Base-by-base conservation (phyloP, 2,113 vertebrate genomes). In the Hiodon tergisus region DNA sequence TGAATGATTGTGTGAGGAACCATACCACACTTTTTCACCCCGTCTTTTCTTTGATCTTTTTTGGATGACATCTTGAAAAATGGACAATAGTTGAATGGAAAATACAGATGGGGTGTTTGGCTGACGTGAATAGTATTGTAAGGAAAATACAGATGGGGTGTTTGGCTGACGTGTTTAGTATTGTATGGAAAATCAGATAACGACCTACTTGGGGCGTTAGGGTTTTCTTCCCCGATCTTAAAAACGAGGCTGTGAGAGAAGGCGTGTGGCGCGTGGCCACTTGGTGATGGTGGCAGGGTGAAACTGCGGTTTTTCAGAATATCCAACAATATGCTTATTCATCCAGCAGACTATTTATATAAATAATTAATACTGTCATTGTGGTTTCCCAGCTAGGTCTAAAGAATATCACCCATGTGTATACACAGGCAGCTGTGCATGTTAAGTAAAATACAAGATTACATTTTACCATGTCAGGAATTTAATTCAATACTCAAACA, bases 21-120 rank as follows among this genome's bases (percentile, higher is more conserved):
- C 31, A 31, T 31, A 31, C 31, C 31, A 31, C 2, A 31, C 31
- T 31, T 31, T 31, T 31, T 31, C 31, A 31, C 31, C 31, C 31
- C 31, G 31, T 31, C 31, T 31, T 31, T 31, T 31, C 31, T 31
- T 31, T 31, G 14, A 58, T 78, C 68, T 82, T 71, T 77, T 71
- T 65, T 72, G 79, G 69, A 60, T 72, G 63, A 48, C 55, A 52
- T 66, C 67, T 71, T 73, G 80, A 76, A 85, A 85, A 83, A 60
- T 81, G 74, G 79, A 79, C 66, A 8, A 1, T 11, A 61, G 80
- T 80, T 78, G 83, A 81, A 57, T 55, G 63, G 16, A 63, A 59
- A 67, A 62, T 66, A 47, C 46, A 67, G 59, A 52, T 69, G 48
- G 51, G 31, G 67, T 10, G 13, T 48, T 7, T n/a, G 50, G 11